phyloP scores from a whole-genome alignment of 2,888 invertebrate species.

The Physocephala rufipes region DNA sequence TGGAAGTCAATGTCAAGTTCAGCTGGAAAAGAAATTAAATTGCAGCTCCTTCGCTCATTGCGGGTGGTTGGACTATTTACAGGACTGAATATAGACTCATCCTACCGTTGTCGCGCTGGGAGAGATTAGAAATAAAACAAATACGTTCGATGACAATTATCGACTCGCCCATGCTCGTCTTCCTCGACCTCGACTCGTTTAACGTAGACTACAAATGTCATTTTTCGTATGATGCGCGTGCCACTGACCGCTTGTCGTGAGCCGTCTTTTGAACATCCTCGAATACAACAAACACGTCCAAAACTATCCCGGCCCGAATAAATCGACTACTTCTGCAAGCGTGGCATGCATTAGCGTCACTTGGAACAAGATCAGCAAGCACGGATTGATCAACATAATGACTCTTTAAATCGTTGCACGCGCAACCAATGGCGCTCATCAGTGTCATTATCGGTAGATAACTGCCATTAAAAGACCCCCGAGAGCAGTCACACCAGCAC shows the following conservation, averaged over 20 bases:
- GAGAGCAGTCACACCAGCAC: slow-evolving; percentile 4
- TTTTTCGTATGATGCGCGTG: slow-evolving; percentile 43
- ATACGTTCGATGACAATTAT: slow-evolving; percentile 29
- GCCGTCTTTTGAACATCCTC: slow-evolving; percentile 31
- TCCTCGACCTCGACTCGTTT: background rate
- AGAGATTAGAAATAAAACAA: background rate
- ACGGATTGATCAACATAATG: slow-evolving; percentile 22
- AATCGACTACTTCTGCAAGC: slow-evolving; percentile 35
- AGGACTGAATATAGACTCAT: background rate
- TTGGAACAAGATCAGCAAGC: slow-evolving; percentile 13
- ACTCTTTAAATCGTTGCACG: slow-evolving; percentile 11
- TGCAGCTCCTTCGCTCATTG: slow-evolving; percentile 37
- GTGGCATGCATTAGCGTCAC: slow-evolving; percentile 44
- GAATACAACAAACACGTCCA: background rate
- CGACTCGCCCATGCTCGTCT: slow-evolving; percentile 23
- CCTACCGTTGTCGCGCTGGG: background rate
- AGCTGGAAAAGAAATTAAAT: slow-evolving; percentile 39
- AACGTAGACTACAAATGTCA: background rate
- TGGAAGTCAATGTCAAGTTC: slow-evolving; percentile 40
- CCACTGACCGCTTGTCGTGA: slow-evolving; percentile 46
- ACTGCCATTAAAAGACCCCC: slow-evolving; percentile 19
- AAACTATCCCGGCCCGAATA: background rate
- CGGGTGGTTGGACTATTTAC: slow-evolving; percentile 37
- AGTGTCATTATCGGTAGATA: slow-evolving; percentile 3
- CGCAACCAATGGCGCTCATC: slow-evolving; percentile 9